These are phyloP conservation scores for Cyprinodon variegatus DNA, from an alignment of 2,113 vertebrate species.

Conservation along the genomic window DNA sequence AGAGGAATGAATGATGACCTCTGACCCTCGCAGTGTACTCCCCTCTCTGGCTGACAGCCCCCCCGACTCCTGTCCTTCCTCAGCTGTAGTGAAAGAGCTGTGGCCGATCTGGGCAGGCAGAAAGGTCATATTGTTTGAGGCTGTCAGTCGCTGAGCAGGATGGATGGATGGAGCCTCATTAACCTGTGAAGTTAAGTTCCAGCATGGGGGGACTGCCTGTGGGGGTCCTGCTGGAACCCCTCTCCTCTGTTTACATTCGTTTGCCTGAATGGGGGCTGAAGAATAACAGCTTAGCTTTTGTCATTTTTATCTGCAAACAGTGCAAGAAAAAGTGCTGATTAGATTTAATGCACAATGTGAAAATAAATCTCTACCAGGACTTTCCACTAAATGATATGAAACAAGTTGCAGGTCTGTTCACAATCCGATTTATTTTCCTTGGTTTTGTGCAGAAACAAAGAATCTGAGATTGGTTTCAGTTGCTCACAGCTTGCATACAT, in stretches of 20 bases:
- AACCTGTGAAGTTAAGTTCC: not conserved
- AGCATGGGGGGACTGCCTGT: not conserved
- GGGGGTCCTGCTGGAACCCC: not conserved
- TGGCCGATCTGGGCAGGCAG: conserved; percentile 29
- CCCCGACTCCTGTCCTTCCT: conserved; percentile 37
- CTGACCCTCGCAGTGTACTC: conserved; percentile 28
- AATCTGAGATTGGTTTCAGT: no score
- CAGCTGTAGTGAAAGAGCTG: conserved; percentile 5
- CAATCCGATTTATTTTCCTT: not conserved
- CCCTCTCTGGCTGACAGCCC: conserved; percentile 21
- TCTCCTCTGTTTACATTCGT: not conserved
- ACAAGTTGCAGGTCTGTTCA: not conserved
- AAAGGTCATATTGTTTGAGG: conserved; percentile 43
- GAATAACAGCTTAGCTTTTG: not conserved
- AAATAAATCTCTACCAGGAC: not conserved
- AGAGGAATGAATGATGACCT: conserved; percentile 46
- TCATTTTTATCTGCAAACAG: not conserved
- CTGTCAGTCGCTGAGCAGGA: conserved; percentile 32
- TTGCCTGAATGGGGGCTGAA: not conserved
- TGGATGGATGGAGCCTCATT: conserved; percentile 9
- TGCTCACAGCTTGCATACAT: no score
- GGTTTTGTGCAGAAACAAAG: no score
- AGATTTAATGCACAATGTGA: not conserved
- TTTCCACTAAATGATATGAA: not conserved
- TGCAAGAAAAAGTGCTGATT: not conserved